Evolutionary conservation across 2,797 vertebrate genomes (phyloP), one percentile per base, ranked within the genome.

Genomic region (Sebastes trivittatus): DNA sequence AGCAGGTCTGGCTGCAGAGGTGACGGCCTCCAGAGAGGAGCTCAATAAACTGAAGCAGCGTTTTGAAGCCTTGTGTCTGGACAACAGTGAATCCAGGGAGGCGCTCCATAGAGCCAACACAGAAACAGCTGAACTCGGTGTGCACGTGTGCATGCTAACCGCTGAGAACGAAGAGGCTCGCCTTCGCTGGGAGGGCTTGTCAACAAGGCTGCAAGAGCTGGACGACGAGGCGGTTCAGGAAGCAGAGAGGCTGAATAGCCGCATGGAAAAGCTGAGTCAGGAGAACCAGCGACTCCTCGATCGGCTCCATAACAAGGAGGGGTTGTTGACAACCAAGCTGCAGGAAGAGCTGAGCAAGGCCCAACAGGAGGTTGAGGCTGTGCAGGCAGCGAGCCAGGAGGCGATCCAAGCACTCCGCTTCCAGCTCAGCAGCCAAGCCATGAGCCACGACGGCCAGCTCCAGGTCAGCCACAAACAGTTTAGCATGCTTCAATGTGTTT

Each of bases 101-200:
- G 95, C 96, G 9, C 96, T 98, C 55, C 95, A 97, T 60, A 94
- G 93, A 70, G 96, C 97, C 78, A 97, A 98, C 93, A 97, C 95
- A 0, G 98, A 98, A 84, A 97, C 95, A 0, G 97, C 97, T 0
- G 97, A 98, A 83, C 97, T 98, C 0, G 97, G 97, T 2, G 95
- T 97, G 62, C 97, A 96, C 10, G 95, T 97, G 63, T 98, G 97
- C n/a, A 84, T 93, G 72, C 94, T 98, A 67, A 97, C 95, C 0
- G 94, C 96, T 0, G 96, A 98, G 88, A 98, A 96, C 0, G 92
- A 95, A 72, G 95, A 94, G 75, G 91, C 96, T 7, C 94, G 95
- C 68, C 88, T 93, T 60, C 95, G 93, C 3, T 93, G 96, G 92
- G 94, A 95, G 34, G 87, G 79, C 10, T 77, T 96, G 80, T 86